Evolutionary conservation across 2,113 vertebrate species (phyloP).

Genomic region (Lasiurus borealis): DNA sequence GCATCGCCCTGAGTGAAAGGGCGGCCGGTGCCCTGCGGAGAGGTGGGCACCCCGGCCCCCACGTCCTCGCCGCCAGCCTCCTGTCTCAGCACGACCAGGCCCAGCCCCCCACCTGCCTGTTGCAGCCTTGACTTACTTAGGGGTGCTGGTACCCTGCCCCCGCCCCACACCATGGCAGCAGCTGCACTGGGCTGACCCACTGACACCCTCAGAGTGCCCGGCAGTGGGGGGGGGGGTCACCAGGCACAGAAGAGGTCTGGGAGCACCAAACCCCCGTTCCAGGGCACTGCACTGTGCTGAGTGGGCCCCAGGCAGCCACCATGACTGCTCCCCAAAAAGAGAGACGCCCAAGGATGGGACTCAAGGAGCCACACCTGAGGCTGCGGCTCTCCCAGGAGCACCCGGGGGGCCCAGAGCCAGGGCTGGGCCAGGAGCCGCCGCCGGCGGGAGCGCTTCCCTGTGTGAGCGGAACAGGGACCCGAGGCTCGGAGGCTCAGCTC

Average conservation of each 20-base stretch:
- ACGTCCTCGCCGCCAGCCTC: neutral
- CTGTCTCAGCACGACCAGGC: rapidly evolving
- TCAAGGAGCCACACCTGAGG: neutral
- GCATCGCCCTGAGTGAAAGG: neutral
- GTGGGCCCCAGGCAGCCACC: neutral
- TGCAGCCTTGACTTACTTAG: neutral
- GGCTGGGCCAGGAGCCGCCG: neutral
- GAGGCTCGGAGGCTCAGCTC: neutral
- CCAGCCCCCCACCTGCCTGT: rapidly evolving
- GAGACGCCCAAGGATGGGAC: neutral
- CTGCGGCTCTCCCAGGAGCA: neutral
- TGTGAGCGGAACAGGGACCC: neutral
- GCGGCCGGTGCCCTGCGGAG: rapidly evolving
- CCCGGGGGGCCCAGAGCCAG: neutral
- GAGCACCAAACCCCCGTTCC: neutral
- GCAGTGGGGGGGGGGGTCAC: rapidly evolving
- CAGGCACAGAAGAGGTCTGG: neutral
- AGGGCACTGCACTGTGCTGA: neutral
- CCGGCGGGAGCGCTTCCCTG: neutral
- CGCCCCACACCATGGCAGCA: rapidly evolving
- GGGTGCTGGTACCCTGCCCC: neutral
- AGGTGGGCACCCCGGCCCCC: neutral
- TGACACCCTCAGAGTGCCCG: rapidly evolving
- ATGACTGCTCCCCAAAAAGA: neutral
- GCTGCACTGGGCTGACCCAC: neutral